phyloP scores from a whole-genome alignment of 1,140 invertebrate genomes.

The Stratiolaelaps scimitus region DNA sequence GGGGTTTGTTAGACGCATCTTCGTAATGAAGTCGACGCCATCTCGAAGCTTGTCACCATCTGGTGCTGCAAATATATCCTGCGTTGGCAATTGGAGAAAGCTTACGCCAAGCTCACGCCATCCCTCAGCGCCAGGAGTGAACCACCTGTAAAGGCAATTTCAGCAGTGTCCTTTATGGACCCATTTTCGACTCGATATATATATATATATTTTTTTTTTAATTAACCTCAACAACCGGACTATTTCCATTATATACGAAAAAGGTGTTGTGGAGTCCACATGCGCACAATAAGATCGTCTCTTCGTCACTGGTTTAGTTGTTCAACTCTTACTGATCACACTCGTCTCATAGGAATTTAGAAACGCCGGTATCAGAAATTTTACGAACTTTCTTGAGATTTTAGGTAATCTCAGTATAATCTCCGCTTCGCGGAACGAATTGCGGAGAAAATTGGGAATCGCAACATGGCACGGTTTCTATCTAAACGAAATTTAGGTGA shows the following conservation, averaged over 20 bases:
- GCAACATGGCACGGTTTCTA: background rate
- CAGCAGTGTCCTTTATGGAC: constrained; percentile 10
- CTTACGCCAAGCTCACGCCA: constrained; percentile 66
- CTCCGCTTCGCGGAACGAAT: no score
- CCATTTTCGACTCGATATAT: background rate
- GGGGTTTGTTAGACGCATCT: constrained; percentile 37
- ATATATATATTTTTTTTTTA: no score
- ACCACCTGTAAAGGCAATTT: background rate
- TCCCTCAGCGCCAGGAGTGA: constrained; percentile 43
- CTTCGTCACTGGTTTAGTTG: no score
- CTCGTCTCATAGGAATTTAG: no score
- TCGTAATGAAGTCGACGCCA: constrained; percentile 79
- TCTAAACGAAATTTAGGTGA: constrained; percentile 40
- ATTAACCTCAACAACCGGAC: no score
- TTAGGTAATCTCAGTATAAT: background rate
- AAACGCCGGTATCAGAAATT: no score
- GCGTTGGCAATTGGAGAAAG: constrained; percentile 76
- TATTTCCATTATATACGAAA: no score
- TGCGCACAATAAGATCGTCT: no score
- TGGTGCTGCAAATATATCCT: constrained; percentile 81
- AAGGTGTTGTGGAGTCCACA: no score
- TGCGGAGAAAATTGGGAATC: no score
- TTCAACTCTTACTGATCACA: no score
- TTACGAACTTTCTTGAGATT: background rate
- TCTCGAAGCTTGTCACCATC: constrained; percentile 67